A percentile compares a stretch with the other conserved stretches of the same genome.
phyloP scores from a whole-genome alignment of 2,113 vertebrate species.

The Reinhardtius hippoglossoides region DNA sequence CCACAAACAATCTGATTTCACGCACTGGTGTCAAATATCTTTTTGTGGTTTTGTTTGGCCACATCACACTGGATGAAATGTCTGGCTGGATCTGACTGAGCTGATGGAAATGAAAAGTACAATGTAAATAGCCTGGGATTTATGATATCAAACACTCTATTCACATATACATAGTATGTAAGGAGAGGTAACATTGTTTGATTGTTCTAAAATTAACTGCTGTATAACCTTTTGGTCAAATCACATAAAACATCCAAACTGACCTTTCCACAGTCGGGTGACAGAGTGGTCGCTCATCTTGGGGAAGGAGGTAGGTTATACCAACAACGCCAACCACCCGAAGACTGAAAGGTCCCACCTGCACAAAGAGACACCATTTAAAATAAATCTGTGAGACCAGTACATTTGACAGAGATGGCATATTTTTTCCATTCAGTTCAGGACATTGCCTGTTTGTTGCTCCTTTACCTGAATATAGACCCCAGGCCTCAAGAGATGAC shows the following conservation, averaged over 20 bases:
- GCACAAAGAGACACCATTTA: background rate
- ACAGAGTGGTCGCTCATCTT: conserved; percentile 95
- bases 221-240: no score
- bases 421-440: background rate
- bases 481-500: conserved; percentile 92
- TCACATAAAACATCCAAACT: conserved; percentile 22
- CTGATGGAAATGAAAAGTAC: background rate
- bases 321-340: conserved; percentile 97
- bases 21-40: conserved; percentile 3
- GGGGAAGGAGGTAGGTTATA: conserved; percentile 96
- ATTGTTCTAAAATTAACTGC: no score
- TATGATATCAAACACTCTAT: no score
- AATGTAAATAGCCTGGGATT: no score
- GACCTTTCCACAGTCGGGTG: conserved; percentile 97
- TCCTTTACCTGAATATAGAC: conserved; percentile 92
- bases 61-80: background rate
- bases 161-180: no score
- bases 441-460: background rate
- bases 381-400: background rate
- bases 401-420: background rate
- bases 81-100: background rate
- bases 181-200: no score
- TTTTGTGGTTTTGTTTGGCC: background rate
- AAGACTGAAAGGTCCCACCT: conserved; percentile 96
- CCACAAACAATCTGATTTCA: background rate